Conservation (phyloP, 1,140 invertebrate genomes). For the Marisa cornuarietis region DNA sequence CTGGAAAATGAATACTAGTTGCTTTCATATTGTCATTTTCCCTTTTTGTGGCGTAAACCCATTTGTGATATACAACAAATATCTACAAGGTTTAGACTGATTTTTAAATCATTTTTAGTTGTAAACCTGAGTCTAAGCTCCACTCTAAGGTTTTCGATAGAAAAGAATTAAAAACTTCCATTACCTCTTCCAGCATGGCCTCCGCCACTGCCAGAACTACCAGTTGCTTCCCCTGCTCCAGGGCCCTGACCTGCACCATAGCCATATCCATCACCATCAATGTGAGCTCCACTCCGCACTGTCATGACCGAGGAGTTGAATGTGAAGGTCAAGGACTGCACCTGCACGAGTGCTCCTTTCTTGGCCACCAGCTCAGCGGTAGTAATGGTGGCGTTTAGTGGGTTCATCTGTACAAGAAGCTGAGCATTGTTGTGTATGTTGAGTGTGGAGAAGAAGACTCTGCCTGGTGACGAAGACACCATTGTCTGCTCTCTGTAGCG, state of each 20-base stretch:
- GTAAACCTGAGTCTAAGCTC: too few relatives aligned
- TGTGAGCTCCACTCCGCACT: slow-evolving; percentile 39
- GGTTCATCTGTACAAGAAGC: slow-evolving; percentile 37
- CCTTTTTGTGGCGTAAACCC: too few relatives aligned
- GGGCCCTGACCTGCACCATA: slow-evolving; percentile 32
- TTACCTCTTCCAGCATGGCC: slow-evolving; percentile 37
- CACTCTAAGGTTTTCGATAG: too few relatives aligned
- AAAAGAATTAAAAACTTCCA: too few relatives aligned
- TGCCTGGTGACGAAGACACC: slow-evolving; percentile 35
- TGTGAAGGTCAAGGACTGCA: slow-evolving; percentile 23
- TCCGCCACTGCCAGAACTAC: slow-evolving; percentile 39
- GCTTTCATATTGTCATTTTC: too few relatives aligned
- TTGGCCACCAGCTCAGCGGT: slow-evolving; percentile 36
- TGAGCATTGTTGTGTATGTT: slow-evolving; percentile 43
- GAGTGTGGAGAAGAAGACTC: slow-evolving; percentile 34
- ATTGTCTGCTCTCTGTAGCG: slow-evolving; percentile 7
- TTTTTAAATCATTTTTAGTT: too few relatives aligned
- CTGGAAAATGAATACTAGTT: too few relatives aligned
- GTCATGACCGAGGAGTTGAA: slow-evolving; percentile 32
- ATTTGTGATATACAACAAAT: too few relatives aligned
- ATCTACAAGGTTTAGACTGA: too few relatives aligned
- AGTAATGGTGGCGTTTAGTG: slow-evolving; percentile 30
- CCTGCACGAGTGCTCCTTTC: slow-evolving; percentile 39
- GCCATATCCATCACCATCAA: slow-evolving; percentile 44
- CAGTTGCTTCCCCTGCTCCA: slow-evolving; percentile 30